Evolutionary conservation across 2,797 vertebrate genomes (phyloP).

Genomic region (Periophthalmus magnuspinnatus): DNA sequence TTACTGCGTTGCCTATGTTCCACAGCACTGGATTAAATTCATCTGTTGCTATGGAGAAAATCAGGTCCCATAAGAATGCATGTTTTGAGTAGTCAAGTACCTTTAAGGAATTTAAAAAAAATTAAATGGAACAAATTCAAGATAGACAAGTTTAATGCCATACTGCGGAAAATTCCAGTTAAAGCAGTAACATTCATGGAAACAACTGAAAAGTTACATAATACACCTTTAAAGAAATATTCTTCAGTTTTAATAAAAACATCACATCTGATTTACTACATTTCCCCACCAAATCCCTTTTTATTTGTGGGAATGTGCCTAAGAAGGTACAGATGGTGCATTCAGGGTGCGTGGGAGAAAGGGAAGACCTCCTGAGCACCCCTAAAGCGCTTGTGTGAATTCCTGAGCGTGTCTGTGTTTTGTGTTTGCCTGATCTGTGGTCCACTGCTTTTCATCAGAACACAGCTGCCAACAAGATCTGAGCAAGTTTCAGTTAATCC

Average conservation of each 20-base stretch:
- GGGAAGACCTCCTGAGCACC: not conserved
- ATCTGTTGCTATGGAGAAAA: no score
- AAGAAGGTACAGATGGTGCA: conserved; percentile 10
- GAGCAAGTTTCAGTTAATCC: conserved; percentile 31
- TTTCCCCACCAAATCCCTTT: not conserved
- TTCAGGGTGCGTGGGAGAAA: conserved; percentile 22
- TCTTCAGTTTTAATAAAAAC: not conserved
- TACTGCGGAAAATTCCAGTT: no score
- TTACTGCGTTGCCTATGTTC: no score
- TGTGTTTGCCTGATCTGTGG: conserved; percentile 1
- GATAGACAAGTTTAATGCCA: no score
- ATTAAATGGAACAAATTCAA: no score
- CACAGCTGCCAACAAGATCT: conserved; percentile 27
- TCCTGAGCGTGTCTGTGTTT: conserved; percentile 9
- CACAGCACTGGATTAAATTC: no score
- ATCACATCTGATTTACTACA: not conserved
- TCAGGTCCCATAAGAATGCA: no score
- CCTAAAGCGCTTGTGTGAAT: conserved; percentile 2
- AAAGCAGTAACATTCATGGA: no score
- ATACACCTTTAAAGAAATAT: not conserved
- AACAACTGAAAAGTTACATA: no score
- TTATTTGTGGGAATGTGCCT: not conserved
- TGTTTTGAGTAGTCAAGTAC: no score
- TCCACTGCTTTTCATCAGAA: conserved; percentile 21
- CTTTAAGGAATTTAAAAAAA: no score